Evolutionary conservation across 1,140 invertebrate species (phyloP).

Genomic region (Ceratoteleas bidentatus): DNA sequence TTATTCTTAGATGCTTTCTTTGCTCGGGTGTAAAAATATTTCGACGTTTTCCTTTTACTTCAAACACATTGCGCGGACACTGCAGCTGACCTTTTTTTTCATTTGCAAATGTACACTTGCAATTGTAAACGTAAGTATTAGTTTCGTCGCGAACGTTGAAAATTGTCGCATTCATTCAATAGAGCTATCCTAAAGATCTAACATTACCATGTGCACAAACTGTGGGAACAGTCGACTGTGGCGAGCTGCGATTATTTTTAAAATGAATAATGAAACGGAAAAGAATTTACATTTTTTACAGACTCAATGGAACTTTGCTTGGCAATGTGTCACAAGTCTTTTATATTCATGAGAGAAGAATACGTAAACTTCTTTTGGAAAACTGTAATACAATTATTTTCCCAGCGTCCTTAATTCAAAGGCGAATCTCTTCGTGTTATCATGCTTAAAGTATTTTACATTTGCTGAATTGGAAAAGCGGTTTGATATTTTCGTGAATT

Average conservation of each 20-base stretch:
- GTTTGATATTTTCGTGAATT: no score
- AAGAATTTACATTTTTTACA: constrained; percentile 3
- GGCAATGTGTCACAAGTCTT: neutral
- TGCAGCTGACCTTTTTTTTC: neutral
- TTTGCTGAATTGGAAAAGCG: no score
- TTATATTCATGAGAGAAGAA: constrained; percentile 21
- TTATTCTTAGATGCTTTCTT: constrained; percentile 40
- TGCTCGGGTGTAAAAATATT: constrained; percentile 22
- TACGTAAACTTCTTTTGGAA: constrained; percentile 19
- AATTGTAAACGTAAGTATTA: no score
- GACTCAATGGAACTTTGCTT: neutral
- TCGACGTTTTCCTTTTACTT: constrained; percentile 10
- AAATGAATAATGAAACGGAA: neutral
- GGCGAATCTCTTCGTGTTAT: no score
- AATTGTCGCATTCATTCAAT: no score
- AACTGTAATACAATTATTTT: neutral
- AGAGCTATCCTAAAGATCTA: no score
- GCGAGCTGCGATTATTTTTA: neutral
- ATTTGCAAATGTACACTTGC: constrained; percentile 7
- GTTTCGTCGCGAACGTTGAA: no score
- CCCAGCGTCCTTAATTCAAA: no score
- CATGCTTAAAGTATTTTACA: no score
- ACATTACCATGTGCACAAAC: no score
- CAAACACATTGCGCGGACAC: neutral
- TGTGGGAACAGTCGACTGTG: neutral